Evolutionary conservation across 2,113 vertebrate genomes (phyloP), one percentile per base, ranked within the genome.

Genomic region (Dromaius novaehollandiae): DNA sequence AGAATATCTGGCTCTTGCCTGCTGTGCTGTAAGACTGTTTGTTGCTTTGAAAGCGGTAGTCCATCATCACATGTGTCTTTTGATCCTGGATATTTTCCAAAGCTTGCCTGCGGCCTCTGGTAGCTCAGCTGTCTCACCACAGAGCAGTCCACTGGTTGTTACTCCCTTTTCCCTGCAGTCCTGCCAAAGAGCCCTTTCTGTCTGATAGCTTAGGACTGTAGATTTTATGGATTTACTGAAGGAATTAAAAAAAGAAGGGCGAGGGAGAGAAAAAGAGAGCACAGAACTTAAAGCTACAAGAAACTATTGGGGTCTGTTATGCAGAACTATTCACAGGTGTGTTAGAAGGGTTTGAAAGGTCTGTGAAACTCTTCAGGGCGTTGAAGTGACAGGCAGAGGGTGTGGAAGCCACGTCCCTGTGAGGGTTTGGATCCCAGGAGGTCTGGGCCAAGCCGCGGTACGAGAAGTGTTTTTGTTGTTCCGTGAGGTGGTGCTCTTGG

Each of bases 21-120:
- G 55, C 55, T 56, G 55, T 32, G 15, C 16, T 56, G 28, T 32
- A 93, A 58, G 30, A 74, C 60, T 87, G 7, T 94, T 75, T 88
- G 66, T 66, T 96, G 25, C 77, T 91, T 91, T 65, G 77, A 85
- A 95, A 91, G 74, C 58, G 58, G 60, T 28, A 89, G 51, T 97
- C 56, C 48, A 48, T 95, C 53, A 50, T 94, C 28, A 42, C 10
- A 0, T 50, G 25, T 5, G 26, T 61, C 34, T 79, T 68, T 84
- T 71, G 40, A 75, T 82, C 65, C 25, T 78, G 74, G 46, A 19
- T 87, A 2, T 78, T 92, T 89, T 91, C 87, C 51, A 89, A 50
- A 84, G 44, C 64, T 86, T 81, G 64, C 55, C 58, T 26, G 32
- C 44, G 65, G 74, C n/a, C 68, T 87, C 40, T 75, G 44, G 64